Conservation (phyloP, 2,113 vertebrate genomes). For the Rhabdomys dilectus region DNA sequence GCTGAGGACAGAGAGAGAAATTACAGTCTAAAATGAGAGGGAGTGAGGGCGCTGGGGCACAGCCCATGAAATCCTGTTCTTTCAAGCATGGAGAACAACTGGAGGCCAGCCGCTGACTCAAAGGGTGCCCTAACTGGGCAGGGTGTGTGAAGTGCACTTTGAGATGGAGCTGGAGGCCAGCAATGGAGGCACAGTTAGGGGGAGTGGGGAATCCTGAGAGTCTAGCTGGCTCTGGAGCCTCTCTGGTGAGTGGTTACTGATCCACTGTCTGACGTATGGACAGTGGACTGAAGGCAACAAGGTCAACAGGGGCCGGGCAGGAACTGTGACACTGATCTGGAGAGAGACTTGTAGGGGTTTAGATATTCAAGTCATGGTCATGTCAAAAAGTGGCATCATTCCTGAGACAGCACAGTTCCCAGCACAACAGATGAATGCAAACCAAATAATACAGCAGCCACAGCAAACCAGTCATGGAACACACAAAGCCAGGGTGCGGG, state of each 20-base stretch:
- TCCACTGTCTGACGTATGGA: background rate
- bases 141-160: background rate
- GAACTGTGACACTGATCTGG: background rate
- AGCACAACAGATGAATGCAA: background rate
- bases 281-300: background rate
- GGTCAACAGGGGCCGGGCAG: background rate
- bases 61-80: background rate
- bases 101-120: background rate
- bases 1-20: background rate
- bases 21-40: background rate
- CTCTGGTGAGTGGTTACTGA: background rate
- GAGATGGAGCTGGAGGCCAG: background rate
- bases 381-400: background rate
- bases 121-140: background rate
- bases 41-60: background rate
- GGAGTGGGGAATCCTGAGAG: background rate
- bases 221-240: background rate
- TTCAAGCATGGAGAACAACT: background rate
- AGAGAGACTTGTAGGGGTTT: background rate
- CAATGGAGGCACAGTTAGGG: background rate
- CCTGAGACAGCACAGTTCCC: background rate
- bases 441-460: background rate
- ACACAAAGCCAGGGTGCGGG: background rate
- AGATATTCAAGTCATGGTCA: background rate
- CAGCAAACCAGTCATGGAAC: background rate